Evolutionary conservation across 2,113 vertebrate species (phyloP).

Genomic region (Crotophaga sulcirostris): DNA sequence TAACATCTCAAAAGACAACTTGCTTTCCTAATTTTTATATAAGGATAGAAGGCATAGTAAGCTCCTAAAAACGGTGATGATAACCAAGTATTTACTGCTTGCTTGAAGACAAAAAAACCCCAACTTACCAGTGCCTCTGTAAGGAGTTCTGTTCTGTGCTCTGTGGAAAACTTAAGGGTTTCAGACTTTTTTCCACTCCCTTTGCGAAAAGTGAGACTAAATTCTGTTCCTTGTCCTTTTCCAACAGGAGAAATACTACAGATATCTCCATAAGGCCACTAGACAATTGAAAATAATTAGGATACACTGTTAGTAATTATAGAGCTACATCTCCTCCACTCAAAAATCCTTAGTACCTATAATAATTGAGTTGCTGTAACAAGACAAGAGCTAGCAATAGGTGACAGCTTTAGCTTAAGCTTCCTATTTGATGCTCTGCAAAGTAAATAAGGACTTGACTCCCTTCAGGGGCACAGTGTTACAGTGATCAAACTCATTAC

Average conservation of each 20-base stretch:
- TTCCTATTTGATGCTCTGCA: neutral
- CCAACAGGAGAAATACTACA: conserved; percentile 93
- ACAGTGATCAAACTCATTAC: neutral
- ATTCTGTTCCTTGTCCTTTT: conserved; percentile 97
- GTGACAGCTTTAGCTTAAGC: neutral
- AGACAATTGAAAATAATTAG: conserved; percentile 44
- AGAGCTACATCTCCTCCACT: neutral
- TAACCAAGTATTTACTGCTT: neutral
- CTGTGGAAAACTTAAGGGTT: conserved; percentile 98
- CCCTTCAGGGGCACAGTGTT: neutral
- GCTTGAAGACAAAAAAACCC: neutral
- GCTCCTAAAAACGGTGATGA: neutral
- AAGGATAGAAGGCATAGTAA: neutral
- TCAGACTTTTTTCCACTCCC: conserved; percentile 95
- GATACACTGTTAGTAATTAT: neutral
- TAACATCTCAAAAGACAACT: neutral
- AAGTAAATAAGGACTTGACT: neutral
- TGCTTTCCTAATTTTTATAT: neutral
- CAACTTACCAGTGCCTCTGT: conserved; percentile 94
- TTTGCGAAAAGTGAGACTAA: conserved; percentile 97
- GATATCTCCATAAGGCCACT: conserved; percentile 99
- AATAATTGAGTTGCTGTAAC: neutral
- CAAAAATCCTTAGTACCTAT: neutral
- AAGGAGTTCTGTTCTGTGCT: conserved; percentile 97
- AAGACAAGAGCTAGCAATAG: neutral